These are phyloP conservation scores for Malthinus seriepunctatus DNA, from an alignment of 2,888 invertebrate species.

Conservation along the genomic window DNA sequence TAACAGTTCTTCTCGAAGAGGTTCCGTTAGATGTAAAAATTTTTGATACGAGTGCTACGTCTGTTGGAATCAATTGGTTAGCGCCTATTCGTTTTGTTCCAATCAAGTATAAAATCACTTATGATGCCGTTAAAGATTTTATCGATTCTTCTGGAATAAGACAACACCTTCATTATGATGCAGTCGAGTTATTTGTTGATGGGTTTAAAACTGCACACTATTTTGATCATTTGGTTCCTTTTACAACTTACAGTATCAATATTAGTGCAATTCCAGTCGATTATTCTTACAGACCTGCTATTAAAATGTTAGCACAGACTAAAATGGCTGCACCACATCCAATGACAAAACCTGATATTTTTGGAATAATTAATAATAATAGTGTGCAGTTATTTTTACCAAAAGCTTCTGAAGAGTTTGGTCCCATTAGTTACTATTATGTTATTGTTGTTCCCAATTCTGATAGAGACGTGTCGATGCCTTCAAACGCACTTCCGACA, in stretches of 20 bases:
- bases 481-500: conserved; percentile 87
- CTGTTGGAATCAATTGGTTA: conserved; percentile 90
- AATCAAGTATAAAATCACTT: conserved; percentile 86
- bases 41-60: conserved; percentile 89
- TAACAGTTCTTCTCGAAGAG: conserved; percentile 89
- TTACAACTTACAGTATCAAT: conserved; percentile 93
- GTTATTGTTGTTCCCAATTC: conserved; percentile 94
- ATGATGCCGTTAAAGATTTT: conserved; percentile 91
- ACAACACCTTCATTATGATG: conserved; percentile 80
- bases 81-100: conserved; percentile 88
- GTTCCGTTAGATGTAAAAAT: conserved; percentile 87
- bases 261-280: conserved; percentile 88
- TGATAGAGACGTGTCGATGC: conserved; percentile 72
- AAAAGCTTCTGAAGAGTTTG: conserved; percentile 97
- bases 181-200: conserved; percentile 72
- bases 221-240: conserved; percentile 87
- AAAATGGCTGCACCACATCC: conserved; percentile 96
- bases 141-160: conserved; percentile 92
- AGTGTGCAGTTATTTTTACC: conserved; percentile 87
- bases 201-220: conserved; percentile 74
- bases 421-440: conserved; percentile 96
- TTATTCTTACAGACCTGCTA: conserved; percentile 80
- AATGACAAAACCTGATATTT: conserved; percentile 93
- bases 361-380: conserved; percentile 84
- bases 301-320: conserved; percentile 90